These are phyloP conservation scores for Lasioglossum vierecki DNA, from an alignment of 2,888 invertebrate genomes.

Conservation along the genomic window DNA sequence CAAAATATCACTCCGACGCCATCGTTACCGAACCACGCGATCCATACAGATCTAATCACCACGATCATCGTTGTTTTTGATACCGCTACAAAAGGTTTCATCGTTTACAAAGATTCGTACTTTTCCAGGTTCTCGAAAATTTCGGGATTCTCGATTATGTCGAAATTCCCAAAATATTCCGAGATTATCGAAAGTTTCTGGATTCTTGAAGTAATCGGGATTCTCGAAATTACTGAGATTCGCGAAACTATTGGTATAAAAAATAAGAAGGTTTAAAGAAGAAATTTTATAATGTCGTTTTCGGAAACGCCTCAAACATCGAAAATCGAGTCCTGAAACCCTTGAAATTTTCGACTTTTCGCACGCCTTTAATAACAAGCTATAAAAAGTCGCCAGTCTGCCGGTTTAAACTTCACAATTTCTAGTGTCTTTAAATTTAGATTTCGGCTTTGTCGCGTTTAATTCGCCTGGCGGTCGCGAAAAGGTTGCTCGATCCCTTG, in stretches of 20 bases:
- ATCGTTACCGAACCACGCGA: neutral
- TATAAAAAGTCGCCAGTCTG: neutral
- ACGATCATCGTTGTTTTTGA: neutral
- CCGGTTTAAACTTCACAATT: neutral
- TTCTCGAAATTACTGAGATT: too few species aligned
- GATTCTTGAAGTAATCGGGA: too few species aligned
- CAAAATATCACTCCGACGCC: neutral
- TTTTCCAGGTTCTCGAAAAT: too few species aligned
- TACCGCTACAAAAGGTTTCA: neutral
- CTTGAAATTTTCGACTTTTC: too few species aligned
- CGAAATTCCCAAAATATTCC: too few species aligned
- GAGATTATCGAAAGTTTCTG: too few species aligned
- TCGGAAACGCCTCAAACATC: too few species aligned
- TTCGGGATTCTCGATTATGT: too few species aligned
- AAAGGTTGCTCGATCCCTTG: constrained; percentile 35
- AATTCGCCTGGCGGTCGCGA: constrained; percentile 14
- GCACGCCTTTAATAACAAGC: neutral
- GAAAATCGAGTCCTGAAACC: too few species aligned
- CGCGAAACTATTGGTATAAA: too few species aligned
- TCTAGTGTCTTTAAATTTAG: neutral
- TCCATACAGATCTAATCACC: neutral
- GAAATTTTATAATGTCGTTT: too few species aligned
- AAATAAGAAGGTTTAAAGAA: too few species aligned
- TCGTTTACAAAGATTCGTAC: neutral
- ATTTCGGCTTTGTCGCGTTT: constrained; percentile 35